A percentile compares a stretch with the other conserved stretches of the same genome.
Evolutionary conservation across 2,113 vertebrate genomes (phyloP).

Genomic region (Callipepla californica): DNA sequence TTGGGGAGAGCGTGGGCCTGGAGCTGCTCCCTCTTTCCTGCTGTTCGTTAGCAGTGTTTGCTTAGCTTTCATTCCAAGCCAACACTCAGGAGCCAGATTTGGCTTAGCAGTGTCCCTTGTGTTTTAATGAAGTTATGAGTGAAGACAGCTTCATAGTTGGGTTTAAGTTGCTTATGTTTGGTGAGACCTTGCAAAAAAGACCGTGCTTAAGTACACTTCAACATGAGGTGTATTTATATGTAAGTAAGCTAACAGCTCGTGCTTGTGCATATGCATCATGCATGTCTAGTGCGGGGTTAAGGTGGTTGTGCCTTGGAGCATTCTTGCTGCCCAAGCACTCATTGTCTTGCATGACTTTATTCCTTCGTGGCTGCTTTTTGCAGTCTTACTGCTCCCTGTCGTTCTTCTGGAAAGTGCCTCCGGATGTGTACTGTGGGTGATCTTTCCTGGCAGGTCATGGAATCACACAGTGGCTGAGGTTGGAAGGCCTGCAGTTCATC

Average conservation of each 20-base stretch:
- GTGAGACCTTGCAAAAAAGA: too few relatives aligned
- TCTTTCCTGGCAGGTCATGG: not conserved
- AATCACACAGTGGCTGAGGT: not conserved
- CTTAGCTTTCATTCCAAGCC: not conserved
- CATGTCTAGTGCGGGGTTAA: not conserved
- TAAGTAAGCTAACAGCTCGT: not conserved
- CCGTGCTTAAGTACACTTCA: not conserved
- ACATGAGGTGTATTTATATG: not conserved
- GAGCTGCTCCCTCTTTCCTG: not conserved
- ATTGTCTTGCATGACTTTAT: rapidly evolving
- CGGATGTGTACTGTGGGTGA: not conserved
- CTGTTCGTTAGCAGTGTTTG: not conserved
- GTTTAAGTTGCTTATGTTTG: not conserved
- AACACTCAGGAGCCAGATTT: rapidly evolving
- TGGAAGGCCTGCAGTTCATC: not conserved
- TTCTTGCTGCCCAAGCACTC: not conserved
- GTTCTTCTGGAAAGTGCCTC: not conserved
- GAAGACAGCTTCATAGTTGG: not conserved
- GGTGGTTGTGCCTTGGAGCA: not conserved
- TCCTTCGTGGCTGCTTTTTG: not conserved
- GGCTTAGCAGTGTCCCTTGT: not conserved
- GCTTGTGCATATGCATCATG: not conserved
- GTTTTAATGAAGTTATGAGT: not conserved
- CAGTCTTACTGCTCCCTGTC: not conserved
- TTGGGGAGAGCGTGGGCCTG: not conserved